Evolutionary conservation across 1,140 invertebrate genomes (phyloP), one percentile per base, ranked within the genome.

Genomic region (Heliconius himera): DNA sequence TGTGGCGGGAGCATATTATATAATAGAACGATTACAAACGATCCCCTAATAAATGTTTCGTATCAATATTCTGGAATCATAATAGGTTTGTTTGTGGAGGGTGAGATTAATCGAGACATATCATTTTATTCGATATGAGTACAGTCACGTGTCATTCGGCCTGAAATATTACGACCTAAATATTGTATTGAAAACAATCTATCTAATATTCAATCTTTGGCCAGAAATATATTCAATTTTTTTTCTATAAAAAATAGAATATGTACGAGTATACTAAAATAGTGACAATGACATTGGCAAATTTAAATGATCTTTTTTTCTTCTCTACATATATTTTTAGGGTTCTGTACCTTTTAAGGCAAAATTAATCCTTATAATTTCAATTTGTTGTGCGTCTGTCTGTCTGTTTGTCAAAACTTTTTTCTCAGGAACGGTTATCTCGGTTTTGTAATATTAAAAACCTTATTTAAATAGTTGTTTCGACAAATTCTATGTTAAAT

Each of bases 31-130:
- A 56, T 56, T 56, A 56, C 54, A 20, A 56, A 22, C 54, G 54
- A 56, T 11, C 54, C 54, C 54, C 54, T 56, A 8, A 56, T 22
- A 56, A n/a, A 41, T 41, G 41, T 41, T 41, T 11, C 38, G 11
- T 41, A 66, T 66, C 11, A 5, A 66, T 66, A 66, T 66, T 66
- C 60, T 16, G 60, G 60, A 66, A 26, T 66, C 60, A 66, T 66
- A 66, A 66, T 66, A 16, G 26, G 60, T 26, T 66, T 66, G 60
- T 66, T 66, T 66, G 26, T 29, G 22, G 60, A 66, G 22, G 22
- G 22, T 16, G 60, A 26, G 60, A 66, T 66, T 66, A 66, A 66
- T 29, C 60, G 60, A 66, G 60, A 66, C 26, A 16, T 26, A 29
- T 22, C n/a, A 56, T 66, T 66, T 66, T 9, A 66, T 3, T 66